Percentiles rank a stretch among this genome's conserved stretches.
These are phyloP conservation scores for Sebastes diaconus DNA, from an alignment of 2,797 vertebrate species.

Conservation along the genomic window DNA sequence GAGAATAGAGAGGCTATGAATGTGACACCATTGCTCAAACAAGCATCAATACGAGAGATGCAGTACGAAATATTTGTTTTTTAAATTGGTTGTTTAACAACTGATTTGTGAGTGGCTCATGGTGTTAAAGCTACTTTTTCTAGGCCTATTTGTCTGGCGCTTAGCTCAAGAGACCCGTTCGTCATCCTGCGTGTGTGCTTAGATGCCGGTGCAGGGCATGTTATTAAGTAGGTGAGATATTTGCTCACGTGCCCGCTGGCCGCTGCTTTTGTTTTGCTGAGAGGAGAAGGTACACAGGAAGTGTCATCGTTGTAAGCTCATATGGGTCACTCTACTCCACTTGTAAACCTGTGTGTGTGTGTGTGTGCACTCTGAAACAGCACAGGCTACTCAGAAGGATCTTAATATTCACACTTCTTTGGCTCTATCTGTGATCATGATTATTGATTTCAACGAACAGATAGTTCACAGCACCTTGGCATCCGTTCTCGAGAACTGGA, in stretches of 20 bases:
- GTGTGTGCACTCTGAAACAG: neutral
- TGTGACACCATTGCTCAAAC: neutral
- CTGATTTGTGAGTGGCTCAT: neutral
- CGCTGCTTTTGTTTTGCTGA: constrained; percentile 13
- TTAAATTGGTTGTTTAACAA: neutral
- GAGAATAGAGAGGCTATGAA: neutral
- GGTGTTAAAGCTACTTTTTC: neutral
- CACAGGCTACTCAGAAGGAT: neutral
- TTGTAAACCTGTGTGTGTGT: neutral
- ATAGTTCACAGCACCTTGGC: neutral
- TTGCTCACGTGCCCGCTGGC: constrained; percentile 29
- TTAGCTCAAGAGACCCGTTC: neutral
- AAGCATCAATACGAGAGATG: constrained; percentile 47
- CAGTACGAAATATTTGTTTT: neutral
- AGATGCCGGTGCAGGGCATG: neutral
- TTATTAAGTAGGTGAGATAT: constrained; percentile 55
- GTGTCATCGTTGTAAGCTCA: constrained; percentile 2
- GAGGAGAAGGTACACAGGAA: constrained; percentile 31
- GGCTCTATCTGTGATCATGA: neutral
- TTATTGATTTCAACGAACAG: neutral
- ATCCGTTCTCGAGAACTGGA: neutral
- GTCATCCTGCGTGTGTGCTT: constrained; percentile 12
- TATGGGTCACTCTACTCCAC: neutral
- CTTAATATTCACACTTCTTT: neutral
- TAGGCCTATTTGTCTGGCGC: neutral